A percentile compares a stretch with the other conserved stretches of the same genome.
phyloP scores from a whole-genome alignment of 2,888 invertebrate genomes.

The Ptilodon capucinus region DNA sequence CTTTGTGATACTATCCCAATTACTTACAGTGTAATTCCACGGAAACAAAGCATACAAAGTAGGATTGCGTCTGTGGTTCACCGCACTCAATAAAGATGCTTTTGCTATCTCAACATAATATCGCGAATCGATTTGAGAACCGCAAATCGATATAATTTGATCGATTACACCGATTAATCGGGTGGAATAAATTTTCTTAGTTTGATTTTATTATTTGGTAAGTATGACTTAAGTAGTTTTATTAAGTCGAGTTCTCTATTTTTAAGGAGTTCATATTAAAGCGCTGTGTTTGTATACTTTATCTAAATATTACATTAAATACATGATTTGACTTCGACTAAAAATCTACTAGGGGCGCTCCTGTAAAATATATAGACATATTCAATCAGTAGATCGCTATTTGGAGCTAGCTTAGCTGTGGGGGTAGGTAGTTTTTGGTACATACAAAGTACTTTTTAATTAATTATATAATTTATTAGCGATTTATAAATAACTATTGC shows the following conservation, averaged over 20 bases:
- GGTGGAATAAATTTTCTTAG: conserved; percentile 10
- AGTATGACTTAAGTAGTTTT: not conserved
- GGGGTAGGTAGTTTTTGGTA: too few relatives aligned
- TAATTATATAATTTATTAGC: too few relatives aligned
- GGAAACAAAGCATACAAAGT: conserved; percentile 3
- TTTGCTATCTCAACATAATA: conserved; percentile 9
- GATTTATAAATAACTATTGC: too few relatives aligned
- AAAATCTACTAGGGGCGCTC: too few relatives aligned
- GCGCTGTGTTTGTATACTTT: too few relatives aligned
- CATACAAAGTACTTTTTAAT: too few relatives aligned
- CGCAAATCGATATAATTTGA: conserved; percentile 21
- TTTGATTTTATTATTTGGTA: conserved; percentile 9
- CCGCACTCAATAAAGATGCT: conserved; percentile 13
- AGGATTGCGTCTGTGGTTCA: conserved; percentile 2
- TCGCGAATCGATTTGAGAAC: conserved; percentile 21
- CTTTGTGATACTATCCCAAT: conserved; percentile 1
- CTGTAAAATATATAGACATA: too few relatives aligned
- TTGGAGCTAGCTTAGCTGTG: too few relatives aligned
- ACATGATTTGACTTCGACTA: too few relatives aligned
- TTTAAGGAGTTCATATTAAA: too few relatives aligned
- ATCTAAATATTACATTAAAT: too few relatives aligned
- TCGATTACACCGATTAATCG: conserved; percentile 21
- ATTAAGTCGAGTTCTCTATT: not conserved
- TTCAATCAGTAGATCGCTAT: too few relatives aligned
- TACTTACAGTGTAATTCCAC: not conserved